A percentile compares a stretch with the other conserved stretches of the same genome.
Conservation (phyloP, 1,140 invertebrate species). For the Lanistes nyassanus region DNA sequence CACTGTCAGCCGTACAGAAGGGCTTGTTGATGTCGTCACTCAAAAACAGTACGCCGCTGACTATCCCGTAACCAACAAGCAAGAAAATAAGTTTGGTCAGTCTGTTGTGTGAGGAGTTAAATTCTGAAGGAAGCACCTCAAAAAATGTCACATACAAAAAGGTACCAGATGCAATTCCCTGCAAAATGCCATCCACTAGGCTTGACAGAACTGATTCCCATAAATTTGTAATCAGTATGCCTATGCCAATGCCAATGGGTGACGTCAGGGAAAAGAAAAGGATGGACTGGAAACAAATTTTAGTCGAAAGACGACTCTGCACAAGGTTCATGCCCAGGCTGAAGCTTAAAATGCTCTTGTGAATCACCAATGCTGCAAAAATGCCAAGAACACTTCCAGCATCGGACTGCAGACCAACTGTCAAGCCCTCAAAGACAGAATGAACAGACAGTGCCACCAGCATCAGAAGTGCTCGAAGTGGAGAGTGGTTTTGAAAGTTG, state of each 20-base stretch:
- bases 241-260: conserved; percentile 75
- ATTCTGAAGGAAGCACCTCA: conserved; percentile 81
- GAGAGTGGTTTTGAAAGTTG: conserved; percentile 59
- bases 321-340: conserved; percentile 74
- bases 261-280: conserved; percentile 76
- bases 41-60: conserved; percentile 49
- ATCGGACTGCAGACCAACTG: conserved; percentile 77
- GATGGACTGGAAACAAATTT: conserved; percentile 62
- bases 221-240: conserved; percentile 69
- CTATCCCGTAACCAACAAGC: conserved; percentile 52
- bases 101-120: conserved; percentile 53
- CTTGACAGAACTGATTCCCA: conserved; percentile 56
- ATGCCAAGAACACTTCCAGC: conserved; percentile 64
- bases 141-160: conserved; percentile 92
- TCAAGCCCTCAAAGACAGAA: conserved; percentile 83
- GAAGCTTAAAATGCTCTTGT: conserved; percentile 74
- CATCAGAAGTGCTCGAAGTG: conserved; percentile 67
- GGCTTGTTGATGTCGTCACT: conserved; percentile 27
- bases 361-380: conserved; percentile 72
- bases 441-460: conserved; percentile 80
- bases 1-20: conserved; percentile 26
- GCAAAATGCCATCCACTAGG: conserved; percentile 70
- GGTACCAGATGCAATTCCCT: conserved; percentile 86
- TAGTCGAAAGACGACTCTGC: conserved; percentile 73
- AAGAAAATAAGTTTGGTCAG: conserved; percentile 58